Percentiles rank a stretch among this genome's conserved stretches.
Evolutionary conservation across 2,113 vertebrate species (phyloP).

Genomic region (Labeo catla): DNA sequence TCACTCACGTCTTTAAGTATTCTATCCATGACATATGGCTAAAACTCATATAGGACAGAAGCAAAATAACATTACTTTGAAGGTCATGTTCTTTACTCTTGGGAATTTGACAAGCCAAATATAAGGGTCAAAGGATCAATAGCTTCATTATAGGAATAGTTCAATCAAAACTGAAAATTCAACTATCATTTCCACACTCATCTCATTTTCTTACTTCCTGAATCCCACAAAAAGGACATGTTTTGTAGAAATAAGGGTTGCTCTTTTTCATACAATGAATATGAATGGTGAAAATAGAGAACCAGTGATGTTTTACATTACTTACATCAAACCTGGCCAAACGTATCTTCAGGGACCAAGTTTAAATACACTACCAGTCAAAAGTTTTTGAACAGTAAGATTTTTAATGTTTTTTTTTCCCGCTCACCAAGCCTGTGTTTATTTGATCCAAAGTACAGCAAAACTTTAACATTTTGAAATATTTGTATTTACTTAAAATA

Average conservation of each 20-base stretch:
- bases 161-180: neutral
- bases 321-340: neutral
- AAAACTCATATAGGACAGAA: conserved; percentile 46
- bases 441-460: too few relatives aligned
- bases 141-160: conserved; percentile 9
- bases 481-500: too few relatives aligned
- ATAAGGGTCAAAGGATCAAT: conserved; percentile 31
- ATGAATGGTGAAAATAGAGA: neutral
- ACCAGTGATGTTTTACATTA: neutral
- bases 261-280: neutral
- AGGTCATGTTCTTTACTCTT: conserved; percentile 54
- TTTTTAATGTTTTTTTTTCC: too few relatives aligned
- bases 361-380: neutral
- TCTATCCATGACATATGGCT: neutral
- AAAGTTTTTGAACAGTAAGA: too few relatives aligned
- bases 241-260: neutral
- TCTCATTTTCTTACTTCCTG: neutral
- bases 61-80: conserved; percentile 52
- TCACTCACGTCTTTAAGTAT: neutral
- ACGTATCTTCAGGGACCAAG: neutral
- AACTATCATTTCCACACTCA: neutral
- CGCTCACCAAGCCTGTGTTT: too few relatives aligned
- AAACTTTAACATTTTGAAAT: too few relatives aligned
- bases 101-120: conserved; percentile 29
- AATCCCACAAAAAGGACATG: neutral